Base-by-base conservation (phyloP, 2,888 invertebrate species). In the Harpalus rufipes region DNA sequence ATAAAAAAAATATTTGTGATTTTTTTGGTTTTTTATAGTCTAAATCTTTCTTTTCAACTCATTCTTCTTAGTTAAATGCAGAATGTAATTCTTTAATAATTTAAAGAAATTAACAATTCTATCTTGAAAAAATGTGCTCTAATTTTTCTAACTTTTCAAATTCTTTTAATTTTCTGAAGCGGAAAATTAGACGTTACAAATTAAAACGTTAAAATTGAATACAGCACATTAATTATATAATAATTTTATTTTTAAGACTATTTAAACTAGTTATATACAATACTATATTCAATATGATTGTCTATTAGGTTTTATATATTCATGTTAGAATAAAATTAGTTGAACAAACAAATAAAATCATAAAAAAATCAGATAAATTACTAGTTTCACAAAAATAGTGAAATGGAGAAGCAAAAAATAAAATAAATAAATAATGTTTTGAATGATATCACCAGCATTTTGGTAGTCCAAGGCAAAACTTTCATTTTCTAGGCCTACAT, bases 401-500 rank as follows among this genome's bases (percentile, higher is more conserved):
- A 32, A 32, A 32, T 5, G 32, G 32, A 51, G 44, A 51, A 51
- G 12, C 12, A 51, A 51, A 51, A 51, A 51, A 44, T 44, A 10
- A 25, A 58, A n/a, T 58, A 59, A 59, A 59, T 59, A 0, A 32
- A 6, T 32, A 32, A 32, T 59, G 14, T 16, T 59, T 51, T 51
- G 12, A 59, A 14, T 59, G 59, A 59, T 59, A 59, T 56, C 18
- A 59, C 59, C 59, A 59, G n/a, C 59, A 14, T n/a, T 39, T 68
- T 14, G 32, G 32, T 68, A 68, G 68, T 25, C 68, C 68, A 39
- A 68, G 68, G 32, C 68, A 32, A 32, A 68, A 68, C 68, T 68
- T 68, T 68, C 68, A 68, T 68, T 68, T 68, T 68, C 68, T 68
- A 68, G 68, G 32, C 68, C 68, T 68, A 65, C 68, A 25, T 18